These are phyloP conservation scores for Argentina silus DNA, from an alignment of 2,797 vertebrate genomes.

Conservation along the genomic window DNA sequence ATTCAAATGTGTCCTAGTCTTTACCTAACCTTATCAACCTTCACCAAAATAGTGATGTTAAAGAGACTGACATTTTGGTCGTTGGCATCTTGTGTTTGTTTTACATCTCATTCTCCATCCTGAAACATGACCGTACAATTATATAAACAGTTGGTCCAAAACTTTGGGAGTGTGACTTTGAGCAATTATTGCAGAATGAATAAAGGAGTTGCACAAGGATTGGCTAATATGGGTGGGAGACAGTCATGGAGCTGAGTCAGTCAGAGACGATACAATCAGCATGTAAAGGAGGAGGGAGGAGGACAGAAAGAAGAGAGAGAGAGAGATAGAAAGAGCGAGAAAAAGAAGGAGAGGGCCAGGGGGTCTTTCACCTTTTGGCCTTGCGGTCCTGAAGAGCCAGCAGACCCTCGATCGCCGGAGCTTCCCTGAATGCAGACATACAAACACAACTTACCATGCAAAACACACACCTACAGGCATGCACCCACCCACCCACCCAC, in stretches of 20 bases:
- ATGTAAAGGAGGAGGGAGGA: not conserved
- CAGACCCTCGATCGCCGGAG: constrained; percentile 62
- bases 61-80: too few relatives aligned
- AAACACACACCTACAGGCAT: constrained; percentile 5
- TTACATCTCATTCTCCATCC: too few relatives aligned
- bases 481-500: not conserved
- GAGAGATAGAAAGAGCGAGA: not conserved
- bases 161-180: not conserved
- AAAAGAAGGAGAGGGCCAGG: not conserved
- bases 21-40: too few relatives aligned
- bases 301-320: not conserved
- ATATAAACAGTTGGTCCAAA: too few relatives aligned
- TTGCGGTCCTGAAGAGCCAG: constrained; percentile 58
- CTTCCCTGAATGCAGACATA: constrained; percentile 61
- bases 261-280: not conserved
- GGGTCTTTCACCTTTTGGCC: constrained; percentile 68
- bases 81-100: too few relatives aligned
- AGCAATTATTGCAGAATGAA: not conserved
- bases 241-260: not conserved
- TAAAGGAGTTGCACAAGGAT: not conserved
- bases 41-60: too few relatives aligned
- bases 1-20: too few relatives aligned
- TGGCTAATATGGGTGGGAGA: not conserved
- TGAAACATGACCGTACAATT: too few relatives aligned
- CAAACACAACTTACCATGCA: not conserved